Evolutionary conservation across 1,140 invertebrate species (phyloP).

Genomic region (Plodia interpunctella): DNA sequence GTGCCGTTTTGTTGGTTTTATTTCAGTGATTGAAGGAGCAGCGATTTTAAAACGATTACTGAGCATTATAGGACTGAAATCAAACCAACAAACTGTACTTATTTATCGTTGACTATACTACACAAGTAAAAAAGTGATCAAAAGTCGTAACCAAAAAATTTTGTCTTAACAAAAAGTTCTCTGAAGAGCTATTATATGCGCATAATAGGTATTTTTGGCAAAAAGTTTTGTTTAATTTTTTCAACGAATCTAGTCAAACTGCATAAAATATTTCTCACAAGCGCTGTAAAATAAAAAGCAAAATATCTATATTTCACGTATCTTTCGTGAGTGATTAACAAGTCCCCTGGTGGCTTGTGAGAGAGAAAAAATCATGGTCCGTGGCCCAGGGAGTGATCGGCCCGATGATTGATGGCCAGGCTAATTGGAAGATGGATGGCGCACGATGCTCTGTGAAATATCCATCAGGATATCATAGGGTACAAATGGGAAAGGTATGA

Average conservation of each 20-base stretch:
- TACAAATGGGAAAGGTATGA: not conserved
- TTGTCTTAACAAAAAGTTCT: too few species aligned
- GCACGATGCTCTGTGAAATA: constrained; percentile 20
- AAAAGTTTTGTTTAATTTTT: too few species aligned
- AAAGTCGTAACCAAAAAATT: too few species aligned
- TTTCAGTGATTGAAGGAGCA: constrained; percentile 60
- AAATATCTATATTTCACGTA: constrained; percentile 32
- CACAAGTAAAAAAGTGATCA: too few species aligned
- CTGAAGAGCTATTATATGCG: too few species aligned
- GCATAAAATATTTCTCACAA: too few species aligned
- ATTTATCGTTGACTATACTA: too few species aligned
- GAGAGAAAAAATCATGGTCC: constrained; percentile 58
- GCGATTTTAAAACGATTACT: constrained; percentile 26
- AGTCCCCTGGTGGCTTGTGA: constrained; percentile 50
- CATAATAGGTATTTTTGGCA: too few species aligned
- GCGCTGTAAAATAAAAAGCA: constrained; percentile 18
- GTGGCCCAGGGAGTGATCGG: constrained; percentile 63
- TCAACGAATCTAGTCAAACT: too few species aligned
- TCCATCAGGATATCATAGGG: constrained; percentile 9
- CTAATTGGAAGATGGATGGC: constrained; percentile 82
- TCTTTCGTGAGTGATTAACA: constrained; percentile 63
- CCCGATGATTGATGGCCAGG: constrained; percentile 79
- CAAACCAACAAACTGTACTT: too few species aligned
- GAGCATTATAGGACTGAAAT: not conserved
- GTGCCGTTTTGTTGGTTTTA: constrained; percentile 61